A percentile compares a stretch with the other conserved stretches of the same genome.
Evolutionary conservation across 2,888 invertebrate genomes (phyloP).

Genomic region (Pyrocoelia pectoralis): DNA sequence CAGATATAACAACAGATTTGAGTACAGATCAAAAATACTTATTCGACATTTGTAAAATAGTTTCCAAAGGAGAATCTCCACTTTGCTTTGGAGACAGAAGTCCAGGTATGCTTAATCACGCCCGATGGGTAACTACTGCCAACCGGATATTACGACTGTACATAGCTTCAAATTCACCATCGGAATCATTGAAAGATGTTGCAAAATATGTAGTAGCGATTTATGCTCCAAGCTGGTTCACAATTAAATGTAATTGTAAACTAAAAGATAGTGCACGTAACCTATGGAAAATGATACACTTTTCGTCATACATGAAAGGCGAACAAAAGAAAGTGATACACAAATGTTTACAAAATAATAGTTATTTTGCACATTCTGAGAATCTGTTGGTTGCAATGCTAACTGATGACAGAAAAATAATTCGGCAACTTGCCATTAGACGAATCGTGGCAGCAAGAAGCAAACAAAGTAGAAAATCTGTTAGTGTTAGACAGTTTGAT

Average conservation of each 20-base stretch:
- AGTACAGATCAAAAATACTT: no score
- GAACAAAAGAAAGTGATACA: background rate
- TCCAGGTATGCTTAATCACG: no score
- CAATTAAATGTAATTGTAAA: constrained; percentile 1
- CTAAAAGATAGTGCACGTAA: background rate
- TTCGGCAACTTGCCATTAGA: background rate
- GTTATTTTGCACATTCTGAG: background rate
- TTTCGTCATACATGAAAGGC: background rate
- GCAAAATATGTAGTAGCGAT: background rate
- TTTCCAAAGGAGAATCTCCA: no score
- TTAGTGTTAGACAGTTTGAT: no score
- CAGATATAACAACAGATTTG: no score
- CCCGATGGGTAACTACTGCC: no score
- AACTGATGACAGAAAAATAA: background rate
- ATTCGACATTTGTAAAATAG: no score
- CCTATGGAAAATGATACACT: background rate
- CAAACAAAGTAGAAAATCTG: no score
- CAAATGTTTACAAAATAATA: constrained; percentile 3
- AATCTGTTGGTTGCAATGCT: background rate
- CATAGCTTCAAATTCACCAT: no score
- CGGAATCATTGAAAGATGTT: background rate
- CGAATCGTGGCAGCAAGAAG: no score
- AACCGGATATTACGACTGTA: no score
- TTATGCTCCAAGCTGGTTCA: background rate
- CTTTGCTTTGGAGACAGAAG: no score